A percentile compares a stretch with the other conserved stretches of the same genome.
These are phyloP conservation scores for Amphiura filiformis DNA, from an alignment of 35 echinoderm and acorn worm species.

Conservation along the genomic window DNA sequence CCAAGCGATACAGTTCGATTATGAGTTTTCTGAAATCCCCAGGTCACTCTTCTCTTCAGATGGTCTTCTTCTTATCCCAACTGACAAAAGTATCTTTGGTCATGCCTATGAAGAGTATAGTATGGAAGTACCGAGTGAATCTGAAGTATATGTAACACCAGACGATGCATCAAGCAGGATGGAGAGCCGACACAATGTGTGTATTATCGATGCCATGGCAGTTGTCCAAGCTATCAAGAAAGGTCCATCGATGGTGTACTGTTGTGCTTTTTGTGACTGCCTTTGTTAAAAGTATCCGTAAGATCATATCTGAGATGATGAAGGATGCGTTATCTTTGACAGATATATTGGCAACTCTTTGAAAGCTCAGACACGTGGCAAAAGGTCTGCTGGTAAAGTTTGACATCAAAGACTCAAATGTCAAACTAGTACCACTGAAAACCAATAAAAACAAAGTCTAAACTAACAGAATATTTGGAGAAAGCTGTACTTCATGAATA, in stretches of 20 bases:
- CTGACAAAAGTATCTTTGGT: conserved; percentile 35
- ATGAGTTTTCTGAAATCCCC: conserved; percentile 21
- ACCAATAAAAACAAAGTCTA: not conserved
- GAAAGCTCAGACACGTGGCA: conserved; percentile 52
- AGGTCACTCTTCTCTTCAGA: conserved; percentile 26
- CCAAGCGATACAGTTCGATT: conserved; percentile 20
- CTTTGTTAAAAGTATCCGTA: not conserved
- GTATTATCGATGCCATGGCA: not conserved
- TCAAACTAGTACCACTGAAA: conserved; percentile 49
- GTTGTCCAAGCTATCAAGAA: not conserved
- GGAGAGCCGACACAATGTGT: not conserved
- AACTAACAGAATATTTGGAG: conserved; percentile 19
- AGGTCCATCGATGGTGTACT: not conserved
- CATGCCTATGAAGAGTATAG: conserved; percentile 33
- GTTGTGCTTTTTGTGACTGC: not conserved
- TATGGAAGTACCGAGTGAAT: conserved; percentile 12
- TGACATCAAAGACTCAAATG: conserved; percentile 42
- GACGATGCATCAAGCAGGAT: not conserved
- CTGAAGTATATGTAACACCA: conserved; percentile 3
- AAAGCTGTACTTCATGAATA: conserved; percentile 28
- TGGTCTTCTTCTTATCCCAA: conserved; percentile 37
- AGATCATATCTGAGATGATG: not conserved
- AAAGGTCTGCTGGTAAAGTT: conserved; percentile 36
- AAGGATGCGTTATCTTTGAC: no score
- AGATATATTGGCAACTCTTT: conserved; percentile 58